phyloP scores from a whole-genome alignment of 2,888 invertebrate genomes.

The Tiphia femorata region DNA sequence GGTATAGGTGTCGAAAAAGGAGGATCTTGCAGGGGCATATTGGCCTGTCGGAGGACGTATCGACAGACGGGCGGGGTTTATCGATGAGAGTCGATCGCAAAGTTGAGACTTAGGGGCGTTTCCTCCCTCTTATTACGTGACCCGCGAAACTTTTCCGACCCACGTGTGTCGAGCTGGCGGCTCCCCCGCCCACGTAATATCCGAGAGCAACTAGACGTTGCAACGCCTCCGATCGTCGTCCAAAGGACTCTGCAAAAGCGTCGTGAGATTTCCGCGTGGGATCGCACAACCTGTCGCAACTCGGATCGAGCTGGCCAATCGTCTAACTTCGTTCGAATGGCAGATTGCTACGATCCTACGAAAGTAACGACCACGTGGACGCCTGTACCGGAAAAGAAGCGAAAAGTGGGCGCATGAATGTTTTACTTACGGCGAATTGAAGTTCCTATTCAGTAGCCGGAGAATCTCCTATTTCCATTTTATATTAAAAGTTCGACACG shows the following conservation, averaged over 20 bases:
- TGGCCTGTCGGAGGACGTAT: neutral
- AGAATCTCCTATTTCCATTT: no score
- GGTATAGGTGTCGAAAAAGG: no score
- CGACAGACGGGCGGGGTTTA: constrained; percentile 11
- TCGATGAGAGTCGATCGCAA: constrained; percentile 11
- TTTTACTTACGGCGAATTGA: neutral
- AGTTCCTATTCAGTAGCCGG: no score
- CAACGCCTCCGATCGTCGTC: neutral
- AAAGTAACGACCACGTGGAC: neutral
- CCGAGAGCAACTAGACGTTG: constrained; percentile 8
- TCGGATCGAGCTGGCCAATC: neutral
- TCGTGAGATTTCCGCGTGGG: constrained; percentile 27
- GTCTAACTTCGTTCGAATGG: neutral
- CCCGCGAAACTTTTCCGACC: constrained; percentile 31
- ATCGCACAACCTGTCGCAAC: constrained; percentile 7
- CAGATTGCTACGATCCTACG: neutral
- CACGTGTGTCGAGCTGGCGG: constrained; percentile 31
- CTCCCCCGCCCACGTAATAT: constrained; percentile 34
- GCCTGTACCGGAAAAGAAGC: neutral
- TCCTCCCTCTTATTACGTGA: constrained; percentile 10
- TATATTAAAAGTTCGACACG: no score
- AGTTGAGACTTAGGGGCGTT: constrained; percentile 6
- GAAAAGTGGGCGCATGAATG: neutral
- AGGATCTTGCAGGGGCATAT: no score
- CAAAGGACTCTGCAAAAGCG: constrained; percentile 8